Conservation (phyloP, 2,888 invertebrate genomes). For the Agrochola circellaris region DNA sequence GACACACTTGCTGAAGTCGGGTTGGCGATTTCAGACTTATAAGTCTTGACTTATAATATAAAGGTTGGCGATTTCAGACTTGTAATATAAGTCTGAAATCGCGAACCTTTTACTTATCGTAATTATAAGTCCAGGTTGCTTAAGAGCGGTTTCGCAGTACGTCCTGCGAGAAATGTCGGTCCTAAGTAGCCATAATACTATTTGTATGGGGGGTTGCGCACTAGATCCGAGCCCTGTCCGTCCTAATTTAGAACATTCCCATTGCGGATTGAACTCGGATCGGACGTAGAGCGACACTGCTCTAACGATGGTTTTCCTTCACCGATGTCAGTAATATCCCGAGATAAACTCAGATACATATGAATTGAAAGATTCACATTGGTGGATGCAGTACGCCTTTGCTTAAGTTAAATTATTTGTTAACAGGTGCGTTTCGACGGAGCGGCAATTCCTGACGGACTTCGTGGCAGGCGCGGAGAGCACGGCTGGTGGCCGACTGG, state of each 20-base stretch:
- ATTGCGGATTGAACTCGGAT: too few relatives aligned
- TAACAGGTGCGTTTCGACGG: constrained; percentile 95
- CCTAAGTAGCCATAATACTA: too few relatives aligned
- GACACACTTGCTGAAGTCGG: not conserved
- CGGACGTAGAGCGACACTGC: too few relatives aligned
- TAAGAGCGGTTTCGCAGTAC: too few relatives aligned
- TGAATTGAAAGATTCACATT: not conserved
- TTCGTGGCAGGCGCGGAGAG: constrained; percentile 96
- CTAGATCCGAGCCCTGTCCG: too few relatives aligned
- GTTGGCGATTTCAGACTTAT: not conserved
- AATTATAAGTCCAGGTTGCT: too few relatives aligned
- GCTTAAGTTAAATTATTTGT: constrained; percentile 68
- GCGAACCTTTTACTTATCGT: not conserved
- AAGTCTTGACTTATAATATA: too few relatives aligned
- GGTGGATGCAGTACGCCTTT: not conserved
- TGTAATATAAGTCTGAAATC: not conserved
- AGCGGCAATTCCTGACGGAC: constrained; percentile 97
- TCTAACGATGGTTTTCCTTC: not conserved
- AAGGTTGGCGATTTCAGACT: not conserved
- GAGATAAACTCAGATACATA: not conserved
- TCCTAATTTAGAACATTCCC: too few relatives aligned
- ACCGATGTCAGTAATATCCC: not conserved
- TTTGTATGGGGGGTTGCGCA: too few relatives aligned
- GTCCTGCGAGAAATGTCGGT: too few relatives aligned
- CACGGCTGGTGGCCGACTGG: constrained; percentile 97